These are phyloP conservation scores for Brachionus plicatilis DNA, from an alignment of 1,140 invertebrate species.

Conservation along the genomic window DNA sequence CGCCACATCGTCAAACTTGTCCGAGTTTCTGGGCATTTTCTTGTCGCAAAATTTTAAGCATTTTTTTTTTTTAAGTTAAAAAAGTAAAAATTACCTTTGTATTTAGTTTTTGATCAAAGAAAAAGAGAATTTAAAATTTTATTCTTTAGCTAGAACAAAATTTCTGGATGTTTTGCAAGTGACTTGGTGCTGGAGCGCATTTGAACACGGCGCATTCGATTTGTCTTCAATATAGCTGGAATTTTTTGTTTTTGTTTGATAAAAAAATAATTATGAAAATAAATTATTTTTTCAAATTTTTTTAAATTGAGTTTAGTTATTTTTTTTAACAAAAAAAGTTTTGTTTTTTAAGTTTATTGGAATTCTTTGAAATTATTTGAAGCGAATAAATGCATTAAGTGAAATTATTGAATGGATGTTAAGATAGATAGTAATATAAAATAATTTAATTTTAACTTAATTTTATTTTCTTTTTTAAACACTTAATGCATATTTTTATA, in stretches of 20 bases:
- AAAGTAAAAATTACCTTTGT: neutral
- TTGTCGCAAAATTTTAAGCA: neutral
- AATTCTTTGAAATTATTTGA: too few relatives aligned
- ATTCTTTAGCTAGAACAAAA: neutral
- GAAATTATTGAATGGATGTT: too few relatives aligned
- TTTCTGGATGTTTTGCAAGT: neutral
- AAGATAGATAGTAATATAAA: too few relatives aligned
- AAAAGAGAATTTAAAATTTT: neutral
- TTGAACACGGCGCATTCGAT: neutral
- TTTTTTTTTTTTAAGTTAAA: neutral
- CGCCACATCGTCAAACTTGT: conserved; percentile 91
- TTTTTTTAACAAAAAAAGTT: too few relatives aligned
- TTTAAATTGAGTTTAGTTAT: too few relatives aligned
- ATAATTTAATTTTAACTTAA: too few relatives aligned
- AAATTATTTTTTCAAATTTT: too few relatives aligned
- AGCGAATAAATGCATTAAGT: too few relatives aligned
- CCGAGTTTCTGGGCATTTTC: conserved; percentile 76
- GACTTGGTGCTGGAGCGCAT: neutral
- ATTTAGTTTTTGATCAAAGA: neutral
- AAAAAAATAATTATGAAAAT: neutral
- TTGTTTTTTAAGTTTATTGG: too few relatives aligned
- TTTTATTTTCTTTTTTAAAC: too few relatives aligned
- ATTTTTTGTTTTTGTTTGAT: neutral
- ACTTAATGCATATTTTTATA: too few relatives aligned
- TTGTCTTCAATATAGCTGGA: neutral